These are phyloP conservation scores for Tethya wilhelma DNA, from an alignment of 37 sponge, comb jelly and placozoan species.

Conservation along the genomic window DNA sequence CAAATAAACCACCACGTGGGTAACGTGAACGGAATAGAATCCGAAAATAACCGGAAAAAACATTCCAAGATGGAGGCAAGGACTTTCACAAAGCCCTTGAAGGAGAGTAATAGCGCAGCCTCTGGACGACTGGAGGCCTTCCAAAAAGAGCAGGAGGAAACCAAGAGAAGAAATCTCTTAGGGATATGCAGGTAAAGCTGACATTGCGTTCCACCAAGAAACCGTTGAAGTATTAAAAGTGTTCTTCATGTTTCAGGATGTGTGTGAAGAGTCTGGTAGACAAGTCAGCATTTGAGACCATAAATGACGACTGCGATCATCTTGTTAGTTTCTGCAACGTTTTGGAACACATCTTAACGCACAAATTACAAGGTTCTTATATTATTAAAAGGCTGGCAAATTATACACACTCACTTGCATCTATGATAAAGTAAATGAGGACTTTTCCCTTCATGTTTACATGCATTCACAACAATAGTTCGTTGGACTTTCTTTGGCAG, in stretches of 20 bases:
- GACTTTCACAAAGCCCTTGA: not conserved
- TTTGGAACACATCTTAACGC: slow-evolving; percentile 76
- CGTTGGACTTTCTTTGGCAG: slow-evolving; percentile 63
- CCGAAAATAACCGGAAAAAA: too few relatives aligned
- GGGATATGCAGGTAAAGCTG: slow-evolving; percentile 47
- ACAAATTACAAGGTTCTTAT: slow-evolving; percentile 57
- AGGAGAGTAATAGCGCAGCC: not conserved
- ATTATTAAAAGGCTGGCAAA: not conserved
- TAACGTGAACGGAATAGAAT: not conserved
- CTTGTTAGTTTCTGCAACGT: slow-evolving; percentile 74
- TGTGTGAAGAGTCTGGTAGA: slow-evolving; percentile 84
- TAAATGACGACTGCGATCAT: slow-evolving; percentile 71
- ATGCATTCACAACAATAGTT: slow-evolving; percentile 4
- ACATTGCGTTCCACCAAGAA: not conserved
- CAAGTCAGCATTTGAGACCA: slow-evolving; percentile 76
- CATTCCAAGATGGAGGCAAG: too few relatives aligned
- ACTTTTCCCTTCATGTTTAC: not conserved
- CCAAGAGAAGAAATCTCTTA: slow-evolving; percentile 55
- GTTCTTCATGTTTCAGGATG: slow-evolving; percentile 49
- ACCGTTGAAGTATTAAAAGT: not conserved
- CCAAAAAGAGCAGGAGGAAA: slow-evolving; percentile 7
- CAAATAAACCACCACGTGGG: too few relatives aligned
- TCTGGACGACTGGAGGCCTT: slow-evolving; percentile 1
- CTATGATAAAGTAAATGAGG: too few relatives aligned
- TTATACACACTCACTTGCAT: too few relatives aligned